Evolutionary conservation across 92 coral and sea anemone genomes (phyloP).

Genomic region (Chrysogorgia sp.): DNA sequence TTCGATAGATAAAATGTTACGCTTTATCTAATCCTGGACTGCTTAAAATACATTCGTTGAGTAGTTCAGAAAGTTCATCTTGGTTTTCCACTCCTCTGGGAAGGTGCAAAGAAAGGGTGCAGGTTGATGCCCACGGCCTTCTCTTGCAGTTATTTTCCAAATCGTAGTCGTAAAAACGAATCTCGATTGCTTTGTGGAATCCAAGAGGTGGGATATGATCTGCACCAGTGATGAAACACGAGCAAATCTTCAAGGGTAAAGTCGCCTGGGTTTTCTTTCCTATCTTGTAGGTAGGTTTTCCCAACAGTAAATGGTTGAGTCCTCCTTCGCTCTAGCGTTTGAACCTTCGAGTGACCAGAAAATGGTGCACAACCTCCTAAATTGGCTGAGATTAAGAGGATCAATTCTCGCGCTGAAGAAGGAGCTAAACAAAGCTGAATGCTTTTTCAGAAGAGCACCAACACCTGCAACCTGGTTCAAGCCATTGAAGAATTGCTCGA

Average conservation of each 20-base stretch:
- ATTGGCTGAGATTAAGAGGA: neutral
- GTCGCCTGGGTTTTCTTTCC: neutral
- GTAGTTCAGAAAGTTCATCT: too few species aligned
- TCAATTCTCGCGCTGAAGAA: neutral
- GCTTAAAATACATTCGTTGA: neutral
- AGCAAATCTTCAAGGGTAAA: neutral
- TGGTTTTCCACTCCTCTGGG: neutral
- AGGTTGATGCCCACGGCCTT: neutral
- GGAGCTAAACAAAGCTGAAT: neutral
- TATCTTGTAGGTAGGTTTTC: neutral
- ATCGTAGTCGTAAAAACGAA: neutral
- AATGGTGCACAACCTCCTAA: neutral
- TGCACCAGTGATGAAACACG: neutral
- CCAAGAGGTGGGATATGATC: conserved; percentile 2
- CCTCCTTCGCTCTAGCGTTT: conserved; percentile 3
- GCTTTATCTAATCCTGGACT: neutral
- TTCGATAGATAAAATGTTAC: too few species aligned
- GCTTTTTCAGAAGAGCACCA: too few species aligned
- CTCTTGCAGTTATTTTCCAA: neutral
- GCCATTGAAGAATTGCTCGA: too few species aligned
- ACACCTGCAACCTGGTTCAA: too few species aligned
- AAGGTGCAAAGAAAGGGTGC: neutral
- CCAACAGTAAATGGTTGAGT: neutral
- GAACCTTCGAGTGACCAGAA: neutral
- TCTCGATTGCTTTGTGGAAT: neutral